Conservation (phyloP, 1,140 invertebrate genomes). For the Drosophila ficusphila region DNA sequence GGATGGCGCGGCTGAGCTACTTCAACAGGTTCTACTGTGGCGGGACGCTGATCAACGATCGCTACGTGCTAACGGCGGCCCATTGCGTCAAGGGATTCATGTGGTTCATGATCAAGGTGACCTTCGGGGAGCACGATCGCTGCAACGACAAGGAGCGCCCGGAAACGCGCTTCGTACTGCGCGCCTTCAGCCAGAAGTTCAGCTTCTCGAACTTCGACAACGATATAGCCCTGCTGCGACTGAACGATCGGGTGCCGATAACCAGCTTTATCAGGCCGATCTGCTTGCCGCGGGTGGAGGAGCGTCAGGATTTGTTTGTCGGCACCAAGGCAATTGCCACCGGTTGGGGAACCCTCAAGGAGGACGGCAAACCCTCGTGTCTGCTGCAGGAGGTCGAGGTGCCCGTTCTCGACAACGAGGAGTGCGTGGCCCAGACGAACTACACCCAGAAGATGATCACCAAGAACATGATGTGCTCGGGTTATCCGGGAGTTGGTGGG, state of each 20-base stretch:
- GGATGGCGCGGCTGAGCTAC: conserved; percentile 92
- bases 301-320: conserved; percentile 87
- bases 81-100: conserved; percentile 94
- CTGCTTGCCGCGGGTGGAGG: conserved; percentile 88
- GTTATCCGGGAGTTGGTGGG: conserved; percentile 89
- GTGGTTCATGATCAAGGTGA: conserved; percentile 95
- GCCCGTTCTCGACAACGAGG: conserved; percentile 91
- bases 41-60: conserved; percentile 91
- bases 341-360: conserved; percentile 93
- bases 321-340: conserved; percentile 89
- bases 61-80: conserved; percentile 92
- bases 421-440: conserved; percentile 90
- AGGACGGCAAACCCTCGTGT: conserved; percentile 92
- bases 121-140: conserved; percentile 93
- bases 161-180: conserved; percentile 90
- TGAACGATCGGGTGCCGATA: conserved; percentile 91
- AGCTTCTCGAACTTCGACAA: conserved; percentile 93
- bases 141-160: conserved; percentile 89
- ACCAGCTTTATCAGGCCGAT: conserved; percentile 90
- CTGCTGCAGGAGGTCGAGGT: conserved; percentile 92
- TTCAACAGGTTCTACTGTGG: conserved; percentile 94
- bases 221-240: conserved; percentile 91
- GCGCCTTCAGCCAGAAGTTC: conserved; percentile 91
- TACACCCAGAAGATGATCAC: conserved; percentile 92
- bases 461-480: conserved; percentile 94